phyloP scores from a whole-genome alignment of 2,888 invertebrate genomes.

The Lasius fuliginosus region DNA sequence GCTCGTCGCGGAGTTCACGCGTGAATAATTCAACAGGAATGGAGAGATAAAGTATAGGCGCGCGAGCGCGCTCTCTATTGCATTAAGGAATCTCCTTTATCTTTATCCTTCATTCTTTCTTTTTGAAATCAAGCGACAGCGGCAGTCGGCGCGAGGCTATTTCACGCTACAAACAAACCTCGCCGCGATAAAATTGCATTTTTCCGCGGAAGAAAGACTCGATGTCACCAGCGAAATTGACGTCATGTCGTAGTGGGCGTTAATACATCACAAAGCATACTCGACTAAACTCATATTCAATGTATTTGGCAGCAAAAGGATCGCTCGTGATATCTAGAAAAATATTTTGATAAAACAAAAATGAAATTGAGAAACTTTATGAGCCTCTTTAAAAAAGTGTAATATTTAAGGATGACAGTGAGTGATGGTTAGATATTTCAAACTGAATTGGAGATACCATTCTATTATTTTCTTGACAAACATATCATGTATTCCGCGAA shows the following conservation, averaged over 20 bases:
- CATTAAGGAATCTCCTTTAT: conserved; percentile 52
- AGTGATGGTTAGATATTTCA: not conserved
- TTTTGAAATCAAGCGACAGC: conserved; percentile 52
- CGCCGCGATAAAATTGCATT: conserved; percentile 55
- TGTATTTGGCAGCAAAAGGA: not conserved
- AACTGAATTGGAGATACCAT: not conserved
- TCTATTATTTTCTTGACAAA: not conserved
- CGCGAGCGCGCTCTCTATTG: conserved; percentile 51
- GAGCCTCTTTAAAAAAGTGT: not conserved
- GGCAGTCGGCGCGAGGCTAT: conserved; percentile 32
- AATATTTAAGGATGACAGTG: not conserved
- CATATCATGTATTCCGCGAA: not conserved
- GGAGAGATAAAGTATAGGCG: conserved; percentile 53
- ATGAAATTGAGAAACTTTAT: not conserved
- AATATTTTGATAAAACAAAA: not conserved
- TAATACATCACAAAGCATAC: conserved; percentile 42
- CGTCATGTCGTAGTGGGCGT: conserved; percentile 18
- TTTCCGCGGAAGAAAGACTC: conserved; percentile 35
- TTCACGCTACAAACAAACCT: conserved; percentile 50
- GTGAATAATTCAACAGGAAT: conserved; percentile 58
- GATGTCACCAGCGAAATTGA: conserved; percentile 36
- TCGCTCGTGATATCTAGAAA: not conserved
- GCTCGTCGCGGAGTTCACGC: conserved; percentile 51
- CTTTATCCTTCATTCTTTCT: conserved; percentile 49
- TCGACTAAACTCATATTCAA: not conserved